A percentile compares a stretch with the other conserved stretches of the same genome.
phyloP scores from a whole-genome alignment of 2,888 invertebrate genomes.

The Sphaerophoria taeniata region DNA sequence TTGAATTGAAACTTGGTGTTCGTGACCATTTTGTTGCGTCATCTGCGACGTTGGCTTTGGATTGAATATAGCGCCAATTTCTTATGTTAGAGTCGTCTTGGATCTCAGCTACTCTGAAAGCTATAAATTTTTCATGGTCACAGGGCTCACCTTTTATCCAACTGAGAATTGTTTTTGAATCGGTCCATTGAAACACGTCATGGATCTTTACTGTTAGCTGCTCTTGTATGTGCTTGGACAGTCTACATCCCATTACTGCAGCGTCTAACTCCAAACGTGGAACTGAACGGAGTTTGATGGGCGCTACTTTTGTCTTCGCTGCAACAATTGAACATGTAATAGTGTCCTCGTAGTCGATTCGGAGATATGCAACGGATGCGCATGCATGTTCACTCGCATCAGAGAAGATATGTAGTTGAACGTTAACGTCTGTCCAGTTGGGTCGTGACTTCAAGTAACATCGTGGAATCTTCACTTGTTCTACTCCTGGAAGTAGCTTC shows the following conservation, averaged over 20 bases:
- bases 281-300: conserved; percentile 27
- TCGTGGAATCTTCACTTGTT: conserved; percentile 3
- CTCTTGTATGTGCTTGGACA: background rate
- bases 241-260: conserved; percentile 17
- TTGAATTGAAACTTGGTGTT: background rate
- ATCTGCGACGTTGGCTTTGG: conserved; percentile 36
- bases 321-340: background rate
- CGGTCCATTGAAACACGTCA: too few relatives aligned
- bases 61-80: conserved; percentile 17
- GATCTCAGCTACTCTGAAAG: conserved; percentile 29
- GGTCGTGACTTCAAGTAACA: conserved; percentile 3
- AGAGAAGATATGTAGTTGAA: background rate
- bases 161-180: too few relatives aligned
- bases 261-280: conserved; percentile 31
- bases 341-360: background rate
- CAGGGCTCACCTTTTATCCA: too few relatives aligned
- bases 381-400: conserved; percentile 4
- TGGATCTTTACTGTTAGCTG: background rate
- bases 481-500: conserved; percentile 46
- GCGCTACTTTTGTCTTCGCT: conserved; percentile 32
- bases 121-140: background rate
- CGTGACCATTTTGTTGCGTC: conserved; percentile 28
- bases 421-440: background rate
- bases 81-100: conserved; percentile 12
- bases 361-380: background rate